phyloP scores from a whole-genome alignment of 2,888 invertebrate species.

The Arenicola marina region DNA sequence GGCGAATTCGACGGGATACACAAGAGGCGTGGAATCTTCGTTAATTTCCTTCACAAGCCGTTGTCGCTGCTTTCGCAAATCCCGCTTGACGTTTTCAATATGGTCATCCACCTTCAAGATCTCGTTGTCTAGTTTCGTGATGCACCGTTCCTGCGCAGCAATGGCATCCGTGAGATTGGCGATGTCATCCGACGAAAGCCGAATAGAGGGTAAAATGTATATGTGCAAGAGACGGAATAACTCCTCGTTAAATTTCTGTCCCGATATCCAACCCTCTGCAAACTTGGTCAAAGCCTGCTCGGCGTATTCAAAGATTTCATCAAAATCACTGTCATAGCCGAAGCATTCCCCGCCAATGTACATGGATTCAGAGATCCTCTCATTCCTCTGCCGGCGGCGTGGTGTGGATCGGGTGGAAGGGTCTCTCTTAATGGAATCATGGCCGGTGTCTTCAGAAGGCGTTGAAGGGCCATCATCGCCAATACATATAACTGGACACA shows the following conservation, averaged over 20 bases:
- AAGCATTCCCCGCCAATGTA: conserved; percentile 38
- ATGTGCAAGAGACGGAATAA: conserved; percentile 45
- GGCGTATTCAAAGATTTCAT: conserved; percentile 40
- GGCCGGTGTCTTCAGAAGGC: neutral
- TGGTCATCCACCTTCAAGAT: conserved; percentile 33
- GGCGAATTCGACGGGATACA: conserved; percentile 11
- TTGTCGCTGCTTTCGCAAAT: conserved; percentile 15
- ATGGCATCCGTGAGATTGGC: conserved; percentile 28
- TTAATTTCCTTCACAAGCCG: conserved; percentile 11
- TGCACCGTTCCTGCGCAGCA: conserved; percentile 5
- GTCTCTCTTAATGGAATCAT: neutral
- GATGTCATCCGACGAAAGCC: conserved; percentile 37
- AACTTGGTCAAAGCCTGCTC: conserved; percentile 15
- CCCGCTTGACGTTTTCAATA: conserved; percentile 34
- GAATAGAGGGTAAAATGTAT: conserved; percentile 46
- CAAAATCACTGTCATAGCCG: conserved; percentile 45
- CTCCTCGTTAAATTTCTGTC: conserved; percentile 22
- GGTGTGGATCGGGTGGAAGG: neutral
- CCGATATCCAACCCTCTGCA: conserved; percentile 10
- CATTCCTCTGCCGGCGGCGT: neutral
- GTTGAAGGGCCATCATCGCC: neutral
- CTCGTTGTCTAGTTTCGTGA: conserved; percentile 39
- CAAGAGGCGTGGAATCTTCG: neutral
- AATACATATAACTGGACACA: neutral
- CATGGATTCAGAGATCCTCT: conserved; percentile 21